A percentile compares a stretch with the other conserved stretches of the same genome.
These are phyloP conservation scores for Dicrostonyx torquatus DNA, from an alignment of 2,797 vertebrate species.

Conservation along the genomic window DNA sequence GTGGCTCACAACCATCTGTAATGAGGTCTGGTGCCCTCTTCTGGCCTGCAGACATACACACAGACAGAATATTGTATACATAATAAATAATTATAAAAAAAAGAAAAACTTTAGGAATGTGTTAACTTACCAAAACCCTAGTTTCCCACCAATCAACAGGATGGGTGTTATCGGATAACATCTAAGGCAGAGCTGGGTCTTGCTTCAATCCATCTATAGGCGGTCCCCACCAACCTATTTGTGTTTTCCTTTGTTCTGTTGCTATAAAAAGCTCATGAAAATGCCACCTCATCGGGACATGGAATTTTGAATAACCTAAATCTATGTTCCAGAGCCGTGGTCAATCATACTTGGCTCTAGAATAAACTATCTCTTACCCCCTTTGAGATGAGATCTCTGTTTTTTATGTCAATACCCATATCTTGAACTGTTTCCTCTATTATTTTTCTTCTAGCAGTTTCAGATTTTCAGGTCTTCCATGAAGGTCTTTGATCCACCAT, in stretches of 20 bases:
- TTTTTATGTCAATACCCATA: neutral
- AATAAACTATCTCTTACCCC: neutral
- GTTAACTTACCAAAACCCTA: neutral
- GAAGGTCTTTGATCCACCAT: neutral
- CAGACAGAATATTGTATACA: no score
- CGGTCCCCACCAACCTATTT: neutral
- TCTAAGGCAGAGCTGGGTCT: neutral
- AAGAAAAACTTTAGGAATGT: no score
- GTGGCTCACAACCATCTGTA: no score
- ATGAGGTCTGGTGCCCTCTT: no score
- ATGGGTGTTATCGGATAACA: neutral
- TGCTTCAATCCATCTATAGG: rapidly evolving
- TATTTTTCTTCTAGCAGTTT: neutral
- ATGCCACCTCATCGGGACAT: neutral
- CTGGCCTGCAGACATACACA: no score
- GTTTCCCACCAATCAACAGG: neutral
- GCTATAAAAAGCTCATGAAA: neutral
- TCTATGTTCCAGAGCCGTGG: neutral
- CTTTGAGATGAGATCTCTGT: neutral
- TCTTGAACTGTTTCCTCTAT: neutral
- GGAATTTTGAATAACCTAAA: neutral
- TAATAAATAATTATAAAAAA: no score
- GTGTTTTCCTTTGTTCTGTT: neutral
- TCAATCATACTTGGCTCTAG: neutral
- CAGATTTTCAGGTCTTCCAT: neutral